phyloP scores from a whole-genome alignment of 2,113 vertebrate genomes.

The Aptenodytes forsteri region DNA sequence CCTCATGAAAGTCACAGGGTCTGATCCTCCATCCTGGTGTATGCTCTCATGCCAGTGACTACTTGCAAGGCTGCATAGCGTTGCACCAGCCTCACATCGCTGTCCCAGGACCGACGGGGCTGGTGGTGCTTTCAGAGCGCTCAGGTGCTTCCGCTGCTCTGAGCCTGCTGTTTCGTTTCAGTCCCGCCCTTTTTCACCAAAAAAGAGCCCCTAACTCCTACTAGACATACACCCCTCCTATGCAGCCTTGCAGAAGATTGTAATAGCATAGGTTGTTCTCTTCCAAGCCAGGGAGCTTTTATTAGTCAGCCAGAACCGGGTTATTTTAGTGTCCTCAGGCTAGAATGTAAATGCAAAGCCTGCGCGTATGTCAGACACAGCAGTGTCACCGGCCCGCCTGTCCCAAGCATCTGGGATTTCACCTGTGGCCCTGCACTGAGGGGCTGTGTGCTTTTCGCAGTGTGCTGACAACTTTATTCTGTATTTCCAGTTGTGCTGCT shows the following conservation, averaged over 20 bases:
- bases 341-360: not conserved
- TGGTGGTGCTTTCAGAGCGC: not conserved
- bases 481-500: not conserved
- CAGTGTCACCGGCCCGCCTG: not conserved
- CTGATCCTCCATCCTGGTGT: not conserved
- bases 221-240: not conserved
- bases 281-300: not conserved
- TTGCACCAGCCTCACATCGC: fast-evolving
- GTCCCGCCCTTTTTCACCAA: not conserved
- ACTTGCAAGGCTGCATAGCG: not conserved
- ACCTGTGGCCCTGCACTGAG: not conserved
- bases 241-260: not conserved
- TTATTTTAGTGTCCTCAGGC: not conserved
- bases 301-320: not conserved
- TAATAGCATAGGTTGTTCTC: not conserved
- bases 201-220: not conserved
- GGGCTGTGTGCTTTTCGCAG: not conserved
- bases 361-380: not conserved
- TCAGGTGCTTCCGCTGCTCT: not conserved
- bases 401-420: not conserved
- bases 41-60: not conserved
- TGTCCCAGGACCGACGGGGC: not conserved
- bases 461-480: not conserved
- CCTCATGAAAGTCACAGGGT: not conserved
- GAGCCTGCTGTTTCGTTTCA: not conserved